Base-by-base conservation (phyloP, 2,113 vertebrate genomes). In the Lucifuga dentata region DNA sequence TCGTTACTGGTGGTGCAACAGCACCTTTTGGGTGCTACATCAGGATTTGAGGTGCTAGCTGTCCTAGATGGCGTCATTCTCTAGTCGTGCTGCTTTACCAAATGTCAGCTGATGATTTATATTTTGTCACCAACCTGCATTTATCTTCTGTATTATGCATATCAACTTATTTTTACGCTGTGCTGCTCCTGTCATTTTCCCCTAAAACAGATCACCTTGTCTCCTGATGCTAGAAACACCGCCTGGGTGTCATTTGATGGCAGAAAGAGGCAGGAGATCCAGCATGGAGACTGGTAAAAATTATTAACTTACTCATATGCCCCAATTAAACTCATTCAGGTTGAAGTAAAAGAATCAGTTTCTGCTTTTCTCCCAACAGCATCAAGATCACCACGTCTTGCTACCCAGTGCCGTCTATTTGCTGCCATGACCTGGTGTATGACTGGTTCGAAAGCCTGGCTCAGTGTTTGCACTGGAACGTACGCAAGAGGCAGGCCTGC, bases 401-500 rank as follows among this genome's bases (percentile, higher is more conserved):
- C 56, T 94, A 88, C 68, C 93, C 93, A 0, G 91, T 94, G 29
- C 93, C 93, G 0, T 94, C 93, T 1, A 93, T 94, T 80, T 94
- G 93, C n/a, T 93, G 93, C 71, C 90, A 94, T 3, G 93, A 94
- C 69, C 88, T 94, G 70, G 93, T 94, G 71, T 93, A 94, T 21
- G 93, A 94, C 88, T 94, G 93, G 93, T 94, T 94, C 11, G 93
- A 94, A 45, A 94, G 93, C 65, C 85, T 94, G 75, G 93, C 93
- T 2, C 89, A 94, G 88, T 94, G 93, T 81, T 75, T 94, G 76
- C 93, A 94, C 88, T 94, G 93, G 93, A 94, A 94, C 29, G 91
- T 94, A 5, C 92, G 93, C 29, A 94, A 94, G 86, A 90, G 90
- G 75, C 93, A 94, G 80, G 87, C 88, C 0, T 82, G 91, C 0